Percentiles rank a stretch among this genome's conserved stretches.
Conservation (phyloP, 2,888 invertebrate species). For the Miltochrista miniata region DNA sequence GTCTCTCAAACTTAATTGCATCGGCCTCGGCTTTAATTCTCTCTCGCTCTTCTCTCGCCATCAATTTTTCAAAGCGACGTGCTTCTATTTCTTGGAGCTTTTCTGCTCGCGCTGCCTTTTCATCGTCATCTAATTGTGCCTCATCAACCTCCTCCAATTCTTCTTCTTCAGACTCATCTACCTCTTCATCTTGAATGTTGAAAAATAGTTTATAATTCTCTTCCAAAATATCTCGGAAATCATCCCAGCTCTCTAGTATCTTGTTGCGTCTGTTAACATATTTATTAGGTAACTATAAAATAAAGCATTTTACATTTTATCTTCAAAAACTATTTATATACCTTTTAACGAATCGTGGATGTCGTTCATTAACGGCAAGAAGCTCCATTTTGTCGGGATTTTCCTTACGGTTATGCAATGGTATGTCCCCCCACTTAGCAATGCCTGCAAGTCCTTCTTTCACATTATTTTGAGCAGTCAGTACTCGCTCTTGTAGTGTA, state of each 20-base stretch:
- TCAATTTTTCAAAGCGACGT: slow-evolving; percentile 51
- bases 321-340: slow-evolving; percentile 33
- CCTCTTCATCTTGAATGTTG: slow-evolving; percentile 81
- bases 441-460: slow-evolving; percentile 82
- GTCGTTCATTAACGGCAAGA: slow-evolving; percentile 82
- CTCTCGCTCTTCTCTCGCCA: slow-evolving; percentile 56
- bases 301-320: too few relatives aligned
- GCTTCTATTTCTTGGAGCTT: slow-evolving; percentile 52
- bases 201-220: slow-evolving; percentile 88
- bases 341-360: slow-evolving; percentile 79
- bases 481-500: slow-evolving; percentile 87
- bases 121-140: slow-evolving; percentile 67
- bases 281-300: too few relatives aligned
- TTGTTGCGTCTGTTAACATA: slow-evolving; percentile 55
- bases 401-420: slow-evolving; percentile 88
- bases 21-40: slow-evolving; percentile 52
- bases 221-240: slow-evolving; percentile 84
- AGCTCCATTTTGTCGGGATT: slow-evolving; percentile 72
- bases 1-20: slow-evolving; percentile 56
- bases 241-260: slow-evolving; percentile 77
- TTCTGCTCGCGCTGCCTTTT: slow-evolving; percentile 57
- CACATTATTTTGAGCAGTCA: slow-evolving; percentile 87
- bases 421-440: slow-evolving; percentile 88
- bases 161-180: slow-evolving; percentile 62
- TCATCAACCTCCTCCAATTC: slow-evolving; percentile 72